A percentile compares a stretch with the other conserved stretches of the same genome.
These are phyloP conservation scores for Sphaeridia pumilis DNA, from an alignment of 2,888 invertebrate genomes.

Conservation along the genomic window DNA sequence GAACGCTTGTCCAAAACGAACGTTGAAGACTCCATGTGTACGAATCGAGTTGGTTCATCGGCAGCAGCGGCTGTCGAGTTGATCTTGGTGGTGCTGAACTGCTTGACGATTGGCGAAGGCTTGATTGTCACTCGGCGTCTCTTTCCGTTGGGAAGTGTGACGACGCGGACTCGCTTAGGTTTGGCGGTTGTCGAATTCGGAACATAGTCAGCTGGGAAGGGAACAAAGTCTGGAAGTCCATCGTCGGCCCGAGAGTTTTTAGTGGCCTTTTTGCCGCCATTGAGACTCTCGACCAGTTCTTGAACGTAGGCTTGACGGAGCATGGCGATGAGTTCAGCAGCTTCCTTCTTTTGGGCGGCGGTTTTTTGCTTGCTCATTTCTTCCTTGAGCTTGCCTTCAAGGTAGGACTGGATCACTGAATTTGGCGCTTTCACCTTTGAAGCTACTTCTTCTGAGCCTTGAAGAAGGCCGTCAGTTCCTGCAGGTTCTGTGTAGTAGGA, in stretches of 20 bases:
- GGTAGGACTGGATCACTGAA: conserved; percentile 10
- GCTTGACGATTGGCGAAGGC: background rate
- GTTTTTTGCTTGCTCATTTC: conserved; percentile 9
- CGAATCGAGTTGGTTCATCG: background rate
- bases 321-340: conserved; percentile 8
- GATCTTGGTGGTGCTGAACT: no score
- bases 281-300: conserved; percentile 8
- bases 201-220: conserved; percentile 6
- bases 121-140: no score
- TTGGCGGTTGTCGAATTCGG: conserved; percentile 15
- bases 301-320: conserved; percentile 14
- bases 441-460: conserved; percentile 2
- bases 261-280: background rate
- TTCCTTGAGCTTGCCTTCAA: conserved; percentile 11
- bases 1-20: background rate
- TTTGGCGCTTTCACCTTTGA: conserved; percentile 9
- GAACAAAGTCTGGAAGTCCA: conserved; percentile 1
- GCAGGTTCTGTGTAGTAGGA: background rate
- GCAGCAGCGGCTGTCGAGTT: background rate
- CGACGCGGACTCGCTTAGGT: background rate
- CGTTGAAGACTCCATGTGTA: background rate
- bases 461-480: background rate
- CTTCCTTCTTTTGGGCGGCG: conserved; percentile 8
- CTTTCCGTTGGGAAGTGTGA: no score
- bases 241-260: background rate